Base-by-base conservation (phyloP, 2,113 vertebrate species). In the Seriola quinqueradiata region DNA sequence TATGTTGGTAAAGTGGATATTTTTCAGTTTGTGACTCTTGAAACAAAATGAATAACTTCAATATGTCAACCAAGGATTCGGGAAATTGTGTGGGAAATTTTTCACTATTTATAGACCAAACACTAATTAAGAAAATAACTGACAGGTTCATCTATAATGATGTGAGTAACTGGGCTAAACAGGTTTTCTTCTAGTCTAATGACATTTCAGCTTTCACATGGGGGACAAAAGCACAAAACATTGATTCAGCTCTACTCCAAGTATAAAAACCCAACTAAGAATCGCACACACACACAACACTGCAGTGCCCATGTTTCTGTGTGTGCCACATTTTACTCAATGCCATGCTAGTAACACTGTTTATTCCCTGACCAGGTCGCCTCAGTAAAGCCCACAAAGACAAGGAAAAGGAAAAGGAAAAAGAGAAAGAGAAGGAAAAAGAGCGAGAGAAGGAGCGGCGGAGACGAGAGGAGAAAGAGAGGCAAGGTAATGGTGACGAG, bases 331-430 rank as follows among this genome's bases (percentile, higher is more conserved):
- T 64, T 38, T 21, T 13, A n/a, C 14, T 44, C 21, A 7, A 36
- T 23, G 50, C 25, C 21, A 19, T 19, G 1, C 55, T 60, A 32
- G 57, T 19, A 5, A 54, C 12, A 21, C 46, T 44, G n/a, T 36
- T 40, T 75, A 14, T 50, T 17, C 60, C 12, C 34, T 9, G 8
- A 50, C 46, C 77, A 96, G 96, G 95, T 79, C 95, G 95, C 34
- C 93, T 96, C 59, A 92, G 94, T 82, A 96, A 93, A 94, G 95
- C 94, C 59, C 94, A 95, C 83, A 95, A 95, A 77, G 92, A 95
- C 6, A 95, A 95, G 23, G 94, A 96, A 21, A 92, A 95, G 23
- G 94, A 96, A 21, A 92, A 77, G 16, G 85, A 92, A 32, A 86
- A 89, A n/a, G 87, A 90, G 32, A 87, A 61, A n/a, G 87, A 90